Percentiles rank a stretch among this genome's conserved stretches.
These are phyloP conservation scores for Acronicta alni DNA, from an alignment of 2,888 invertebrate species.

Conservation along the genomic window DNA sequence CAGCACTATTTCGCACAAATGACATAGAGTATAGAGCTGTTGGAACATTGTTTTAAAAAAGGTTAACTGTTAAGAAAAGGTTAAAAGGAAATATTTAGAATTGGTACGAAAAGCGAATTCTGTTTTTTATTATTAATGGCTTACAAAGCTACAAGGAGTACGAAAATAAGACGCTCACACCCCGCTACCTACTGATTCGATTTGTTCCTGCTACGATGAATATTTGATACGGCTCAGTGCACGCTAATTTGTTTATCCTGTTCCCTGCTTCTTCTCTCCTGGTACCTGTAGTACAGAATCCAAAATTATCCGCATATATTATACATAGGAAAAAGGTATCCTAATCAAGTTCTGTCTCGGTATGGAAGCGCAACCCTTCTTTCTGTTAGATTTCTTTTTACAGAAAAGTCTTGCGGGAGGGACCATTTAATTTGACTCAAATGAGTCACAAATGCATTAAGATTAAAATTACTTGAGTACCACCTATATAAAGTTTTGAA, in stretches of 20 bases:
- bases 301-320: conserved; percentile 67
- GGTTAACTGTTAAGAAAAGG: conserved; percentile 31
- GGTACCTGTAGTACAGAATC: conserved; percentile 65
- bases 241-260: conserved; percentile 89
- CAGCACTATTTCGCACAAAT: conserved; percentile 51
- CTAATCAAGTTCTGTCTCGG: conserved; percentile 18
- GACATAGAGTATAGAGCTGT: conserved; percentile 9
- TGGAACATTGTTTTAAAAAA: conserved; percentile 32
- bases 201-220: conserved; percentile 88
- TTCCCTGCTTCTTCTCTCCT: conserved; percentile 75
- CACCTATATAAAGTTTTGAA: too few species aligned
- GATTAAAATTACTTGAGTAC: too few species aligned
- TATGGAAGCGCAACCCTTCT: conserved; percentile 11
- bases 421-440: too few species aligned
- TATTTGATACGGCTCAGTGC: conserved; percentile 88
- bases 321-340: conserved; percentile 50
- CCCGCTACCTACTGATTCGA: conserved; percentile 83
- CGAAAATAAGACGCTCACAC: conserved; percentile 81
- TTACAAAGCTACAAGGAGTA: conserved; percentile 66
- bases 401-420: background rate
- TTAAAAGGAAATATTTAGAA: conserved; percentile 52
- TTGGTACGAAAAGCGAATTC: conserved; percentile 56
- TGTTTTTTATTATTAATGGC: conserved; percentile 75
- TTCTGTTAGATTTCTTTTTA: conserved; percentile 16
- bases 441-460: too few species aligned